phyloP scores from a whole-genome alignment of 2,888 invertebrate species.

The Latheticus oryzae region DNA sequence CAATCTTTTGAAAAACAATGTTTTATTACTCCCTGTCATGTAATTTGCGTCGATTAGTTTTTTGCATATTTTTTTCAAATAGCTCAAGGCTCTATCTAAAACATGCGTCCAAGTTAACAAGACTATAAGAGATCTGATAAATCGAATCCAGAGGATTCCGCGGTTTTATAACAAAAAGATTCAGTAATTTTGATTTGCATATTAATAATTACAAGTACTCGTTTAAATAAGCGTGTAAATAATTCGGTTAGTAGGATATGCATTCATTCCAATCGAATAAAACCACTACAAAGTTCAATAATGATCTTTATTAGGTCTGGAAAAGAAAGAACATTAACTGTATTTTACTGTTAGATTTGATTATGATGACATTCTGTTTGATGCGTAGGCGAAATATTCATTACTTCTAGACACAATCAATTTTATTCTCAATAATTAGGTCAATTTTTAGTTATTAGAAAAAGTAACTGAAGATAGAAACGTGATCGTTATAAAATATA shows the following conservation, averaged over 20 bases:
- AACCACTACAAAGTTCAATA: background rate
- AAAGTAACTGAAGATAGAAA: conserved; percentile 27
- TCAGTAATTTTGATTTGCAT: conserved; percentile 1
- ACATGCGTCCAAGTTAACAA: conserved; percentile 24
- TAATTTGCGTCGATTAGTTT: conserved; percentile 13
- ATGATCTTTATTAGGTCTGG: too few relatives aligned
- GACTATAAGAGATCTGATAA: conserved; percentile 22
- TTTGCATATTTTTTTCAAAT: conserved; percentile 3
- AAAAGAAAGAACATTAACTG: conserved; percentile 35
- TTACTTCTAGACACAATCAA: conserved; percentile 14
- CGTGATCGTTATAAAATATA: conserved; percentile 24
- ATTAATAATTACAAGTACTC: background rate
- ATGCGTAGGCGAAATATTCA: conserved; percentile 28
- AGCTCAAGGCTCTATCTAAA: conserved; percentile 3
- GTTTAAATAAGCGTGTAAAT: background rate
- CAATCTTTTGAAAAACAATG: too few relatives aligned
- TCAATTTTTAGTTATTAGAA: conserved; percentile 17
- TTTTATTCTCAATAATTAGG: conserved; percentile 21
- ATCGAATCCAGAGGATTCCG: background rate
- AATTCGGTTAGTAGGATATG: conserved; percentile 15
- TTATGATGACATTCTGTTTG: conserved; percentile 35
- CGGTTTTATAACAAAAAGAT: background rate
- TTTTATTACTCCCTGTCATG: background rate
- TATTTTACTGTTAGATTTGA: conserved; percentile 37
- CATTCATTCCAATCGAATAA: background rate